Conservation (phyloP, 1,140 invertebrate species). For the Neodiprion fabricii region DNA sequence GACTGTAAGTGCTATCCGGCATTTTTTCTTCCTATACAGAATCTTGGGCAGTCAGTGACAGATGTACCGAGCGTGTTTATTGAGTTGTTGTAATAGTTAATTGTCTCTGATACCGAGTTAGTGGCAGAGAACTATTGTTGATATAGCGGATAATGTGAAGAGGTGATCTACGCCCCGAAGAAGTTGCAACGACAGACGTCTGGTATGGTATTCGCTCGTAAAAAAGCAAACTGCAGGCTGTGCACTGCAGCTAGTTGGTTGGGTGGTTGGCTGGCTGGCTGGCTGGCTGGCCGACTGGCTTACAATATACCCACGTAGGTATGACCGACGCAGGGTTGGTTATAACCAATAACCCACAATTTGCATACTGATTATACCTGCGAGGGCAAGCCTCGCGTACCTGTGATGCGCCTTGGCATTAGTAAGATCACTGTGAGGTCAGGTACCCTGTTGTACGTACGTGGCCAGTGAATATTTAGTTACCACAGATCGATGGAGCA, state of each 20-base stretch:
- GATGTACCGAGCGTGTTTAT: too few species aligned
- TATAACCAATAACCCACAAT: slow-evolving; percentile 2
- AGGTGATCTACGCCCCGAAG: not conserved
- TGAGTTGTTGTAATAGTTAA: not conserved
- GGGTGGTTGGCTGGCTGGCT: not conserved
- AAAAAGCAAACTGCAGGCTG: not conserved
- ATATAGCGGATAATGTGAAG: not conserved
- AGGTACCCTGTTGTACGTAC: not conserved
- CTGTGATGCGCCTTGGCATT: not conserved
- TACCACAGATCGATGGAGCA: not conserved
- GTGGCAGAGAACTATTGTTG: not conserved
- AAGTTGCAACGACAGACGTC: not conserved
- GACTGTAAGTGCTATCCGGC: too few species aligned
- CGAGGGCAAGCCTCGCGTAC: not conserved
- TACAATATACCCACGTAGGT: not conserved
- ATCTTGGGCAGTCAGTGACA: too few species aligned
- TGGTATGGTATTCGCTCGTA: not conserved
- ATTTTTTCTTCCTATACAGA: too few species aligned
- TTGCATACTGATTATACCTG: slow-evolving; percentile 2
- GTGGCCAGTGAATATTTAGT: slow-evolving; percentile 2
- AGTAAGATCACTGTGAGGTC: not conserved
- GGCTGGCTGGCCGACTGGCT: not conserved
- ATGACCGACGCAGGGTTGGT: slow-evolving; percentile 4
- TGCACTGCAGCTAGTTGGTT: not conserved
- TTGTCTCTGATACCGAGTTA: too few species aligned